These are phyloP conservation scores for Eupithecia inturbata DNA, from an alignment of 2,888 invertebrate genomes.

Conservation along the genomic window DNA sequence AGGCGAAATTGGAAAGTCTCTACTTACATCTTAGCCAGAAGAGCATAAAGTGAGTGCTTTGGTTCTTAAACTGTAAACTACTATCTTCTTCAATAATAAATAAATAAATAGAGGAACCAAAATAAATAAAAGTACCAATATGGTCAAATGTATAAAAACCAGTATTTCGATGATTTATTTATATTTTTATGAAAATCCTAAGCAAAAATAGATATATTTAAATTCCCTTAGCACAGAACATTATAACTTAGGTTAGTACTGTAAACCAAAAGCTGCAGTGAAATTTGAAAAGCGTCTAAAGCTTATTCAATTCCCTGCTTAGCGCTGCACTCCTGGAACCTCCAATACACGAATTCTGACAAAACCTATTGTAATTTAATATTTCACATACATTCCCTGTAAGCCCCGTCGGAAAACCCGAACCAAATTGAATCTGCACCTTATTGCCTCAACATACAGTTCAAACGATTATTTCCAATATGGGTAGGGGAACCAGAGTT, in stretches of 20 bases:
- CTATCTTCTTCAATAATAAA: no score
- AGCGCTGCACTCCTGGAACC: conserved; percentile 16
- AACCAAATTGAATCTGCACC: conserved; percentile 26
- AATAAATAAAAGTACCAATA: no score
- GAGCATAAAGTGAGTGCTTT: no score
- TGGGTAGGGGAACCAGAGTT: neutral
- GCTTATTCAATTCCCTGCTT: conserved; percentile 9
- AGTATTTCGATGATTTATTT: no score
- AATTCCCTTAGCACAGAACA: no score
- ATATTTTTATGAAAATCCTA: no score
- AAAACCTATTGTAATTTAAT: conserved; percentile 52
- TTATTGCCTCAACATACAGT: conserved; percentile 23
- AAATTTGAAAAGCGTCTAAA: neutral
- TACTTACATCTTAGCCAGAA: no score
- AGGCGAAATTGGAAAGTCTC: no score
- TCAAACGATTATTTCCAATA: conserved; percentile 3
- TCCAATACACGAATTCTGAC: conserved; percentile 42
- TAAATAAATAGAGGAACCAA: no score
- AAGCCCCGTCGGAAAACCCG: conserved; percentile 31
- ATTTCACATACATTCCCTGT: conserved; percentile 43
- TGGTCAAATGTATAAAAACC: no score
- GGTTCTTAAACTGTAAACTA: no score
- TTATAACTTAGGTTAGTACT: neutral
- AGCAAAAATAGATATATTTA: no score
- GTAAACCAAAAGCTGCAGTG: neutral